phyloP scores from a whole-genome alignment of 1,140 invertebrate genomes.

The Ditylenchus dipsaci region DNA sequence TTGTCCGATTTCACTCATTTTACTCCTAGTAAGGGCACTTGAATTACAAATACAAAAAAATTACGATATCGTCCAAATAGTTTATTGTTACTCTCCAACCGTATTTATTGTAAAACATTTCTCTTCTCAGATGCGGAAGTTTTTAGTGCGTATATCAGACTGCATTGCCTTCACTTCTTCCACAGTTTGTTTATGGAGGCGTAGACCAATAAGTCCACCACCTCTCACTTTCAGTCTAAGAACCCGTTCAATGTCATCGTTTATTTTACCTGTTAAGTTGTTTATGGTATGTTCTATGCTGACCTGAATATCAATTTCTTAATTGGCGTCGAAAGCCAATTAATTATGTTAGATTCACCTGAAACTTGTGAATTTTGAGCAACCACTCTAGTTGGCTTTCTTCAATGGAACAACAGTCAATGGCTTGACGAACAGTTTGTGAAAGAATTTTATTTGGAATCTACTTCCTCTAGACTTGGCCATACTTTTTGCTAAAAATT shows the following conservation, averaged over 20 bases:
- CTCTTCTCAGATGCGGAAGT: background rate
- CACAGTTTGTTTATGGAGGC: background rate
- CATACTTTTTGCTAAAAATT: constrained; percentile 15
- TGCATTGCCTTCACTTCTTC: constrained; percentile 1
- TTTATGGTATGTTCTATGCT: background rate
- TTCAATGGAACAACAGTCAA: constrained; percentile 17
- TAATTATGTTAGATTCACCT: constrained; percentile 2
- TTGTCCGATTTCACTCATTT: too few relatives aligned
- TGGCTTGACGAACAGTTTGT: constrained; percentile 10
- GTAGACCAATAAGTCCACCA: background rate
- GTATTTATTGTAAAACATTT: too few relatives aligned
- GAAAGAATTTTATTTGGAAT: constrained; percentile 18
- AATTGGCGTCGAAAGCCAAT: too few relatives aligned
- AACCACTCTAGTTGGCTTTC: constrained; percentile 18
- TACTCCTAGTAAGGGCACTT: too few relatives aligned
- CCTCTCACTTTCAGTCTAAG: constrained; percentile 1
- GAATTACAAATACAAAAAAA: too few relatives aligned
- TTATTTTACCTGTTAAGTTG: background rate
- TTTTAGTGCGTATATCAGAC: constrained; percentile 1
- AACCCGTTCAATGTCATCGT: constrained; percentile 2
- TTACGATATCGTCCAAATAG: too few relatives aligned
- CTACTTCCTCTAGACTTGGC: constrained; percentile 11
- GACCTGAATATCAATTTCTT: background rate
- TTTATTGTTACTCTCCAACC: too few relatives aligned
- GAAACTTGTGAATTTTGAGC: constrained; percentile 20